Evolutionary conservation across 1,140 invertebrate genomes (phyloP), one percentile per base, ranked within the genome.

Genomic region (Mizuhopecten yessoensis): DNA sequence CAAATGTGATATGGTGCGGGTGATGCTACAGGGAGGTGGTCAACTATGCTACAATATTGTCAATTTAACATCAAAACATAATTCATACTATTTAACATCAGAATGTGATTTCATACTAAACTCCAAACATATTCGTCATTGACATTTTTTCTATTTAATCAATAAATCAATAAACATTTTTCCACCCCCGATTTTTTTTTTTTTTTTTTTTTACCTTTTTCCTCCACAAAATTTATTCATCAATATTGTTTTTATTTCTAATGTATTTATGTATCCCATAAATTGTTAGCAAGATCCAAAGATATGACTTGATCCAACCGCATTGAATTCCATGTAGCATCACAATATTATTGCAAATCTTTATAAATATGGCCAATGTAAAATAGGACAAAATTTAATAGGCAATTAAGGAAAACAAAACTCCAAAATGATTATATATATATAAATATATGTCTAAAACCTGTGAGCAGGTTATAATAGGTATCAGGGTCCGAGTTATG

Each of bases 61-160:
- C 17, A 45, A 9, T 17, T 9, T 13, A 13, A 39, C 5, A 39
- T 39, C 36, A 39, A 39, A 39, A 39, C 36, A 39, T 39, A 89
- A 89, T n/a, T n/a, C n/a, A n/a, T n/a, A n/a, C n/a, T n/a, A n/a
- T n/a, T n/a, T 86, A 86, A 90, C 89, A 90, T 49, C 86, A 45
- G 57, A 90, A 87, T 86, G 87, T 90, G 89, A 86, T 10, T 75
- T 90, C 88, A 90, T 36, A 49, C 36, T 49, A 87, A 90, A 57
- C 86, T 88, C 49, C 87, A 88, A 57, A 88, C 88, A 88, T 87
- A 86, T 45, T 90, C 90, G 88, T 39, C 87, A 87, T 90, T 90
- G 34, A 87, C 13, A 33, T 88, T 88, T 39, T 13, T 13, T 39
- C 36, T 39, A 39, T 39, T 39, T 39, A 39, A 39, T 39, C 36